phyloP scores from a whole-genome alignment of 2,888 invertebrate genomes.

The Acanthoscelides obtectus region DNA sequence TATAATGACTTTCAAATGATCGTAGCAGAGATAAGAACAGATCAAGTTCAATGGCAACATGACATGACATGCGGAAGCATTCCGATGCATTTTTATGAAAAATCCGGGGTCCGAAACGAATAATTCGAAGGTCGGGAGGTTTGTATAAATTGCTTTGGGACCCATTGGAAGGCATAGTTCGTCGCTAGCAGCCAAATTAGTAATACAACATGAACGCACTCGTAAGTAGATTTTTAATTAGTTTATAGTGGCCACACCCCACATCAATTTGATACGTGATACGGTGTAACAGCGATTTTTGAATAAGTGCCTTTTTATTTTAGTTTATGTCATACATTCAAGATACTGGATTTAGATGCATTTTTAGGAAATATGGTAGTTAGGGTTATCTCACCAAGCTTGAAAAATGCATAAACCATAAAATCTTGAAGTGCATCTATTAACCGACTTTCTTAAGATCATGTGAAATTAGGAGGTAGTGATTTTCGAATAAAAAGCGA shows the following conservation, averaged over 20 bases:
- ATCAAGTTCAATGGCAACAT: not conserved
- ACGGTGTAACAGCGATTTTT: no score
- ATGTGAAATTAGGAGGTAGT: no score
- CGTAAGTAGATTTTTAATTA: not conserved
- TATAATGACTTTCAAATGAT: not conserved
- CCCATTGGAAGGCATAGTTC: not conserved
- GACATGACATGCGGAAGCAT: not conserved
- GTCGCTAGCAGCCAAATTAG: not conserved
- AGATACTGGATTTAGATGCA: no score
- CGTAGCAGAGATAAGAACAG: not conserved
- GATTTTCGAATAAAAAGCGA: no score
- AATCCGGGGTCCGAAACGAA: not conserved
- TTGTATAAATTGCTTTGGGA: not conserved
- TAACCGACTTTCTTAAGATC: no score
- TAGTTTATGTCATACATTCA: no score
- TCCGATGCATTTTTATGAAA: not conserved
- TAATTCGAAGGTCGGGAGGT: not conserved
- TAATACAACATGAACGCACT: not conserved
- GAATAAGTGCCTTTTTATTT: no score
- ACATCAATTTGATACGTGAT: no score
- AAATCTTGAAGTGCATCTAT: no score
- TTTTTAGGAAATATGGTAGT: no score
- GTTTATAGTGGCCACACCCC: not conserved
- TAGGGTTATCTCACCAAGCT: no score
- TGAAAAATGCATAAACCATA: no score